These are phyloP conservation scores for Hemiprocne comata DNA, from an alignment of 2,113 vertebrate genomes.

Conservation along the genomic window DNA sequence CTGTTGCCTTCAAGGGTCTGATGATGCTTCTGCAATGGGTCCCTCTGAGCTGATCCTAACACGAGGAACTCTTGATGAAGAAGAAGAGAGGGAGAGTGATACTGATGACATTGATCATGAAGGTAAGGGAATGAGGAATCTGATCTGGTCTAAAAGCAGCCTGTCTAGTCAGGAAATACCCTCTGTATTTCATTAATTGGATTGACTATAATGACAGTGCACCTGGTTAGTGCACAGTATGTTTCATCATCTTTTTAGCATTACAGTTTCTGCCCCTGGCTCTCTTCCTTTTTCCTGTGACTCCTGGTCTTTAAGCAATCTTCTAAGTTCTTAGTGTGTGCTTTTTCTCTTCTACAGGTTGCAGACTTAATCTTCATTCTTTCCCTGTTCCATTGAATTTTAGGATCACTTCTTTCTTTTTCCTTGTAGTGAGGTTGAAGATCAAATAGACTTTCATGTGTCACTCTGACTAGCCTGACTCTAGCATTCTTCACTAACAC, in stretches of 20 bases:
- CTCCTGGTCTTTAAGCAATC: not conserved
- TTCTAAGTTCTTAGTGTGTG: not conserved
- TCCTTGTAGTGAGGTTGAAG: not conserved
- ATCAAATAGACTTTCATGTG: not conserved
- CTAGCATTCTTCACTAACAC: not conserved
- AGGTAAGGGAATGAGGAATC: constrained; percentile 73
- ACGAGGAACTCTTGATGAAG: constrained; percentile 82
- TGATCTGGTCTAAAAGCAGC: not conserved
- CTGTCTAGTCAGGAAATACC: not conserved
- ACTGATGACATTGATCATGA: constrained; percentile 92
- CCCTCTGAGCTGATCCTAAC: constrained; percentile 92
- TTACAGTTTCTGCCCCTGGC: not conserved
- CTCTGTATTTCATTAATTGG: not conserved
- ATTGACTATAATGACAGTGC: not conserved
- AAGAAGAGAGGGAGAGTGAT: constrained; percentile 84
- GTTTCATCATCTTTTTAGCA: not conserved
- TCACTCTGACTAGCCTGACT: not conserved
- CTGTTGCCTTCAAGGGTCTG: constrained; percentile 43
- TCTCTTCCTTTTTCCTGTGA: not conserved
- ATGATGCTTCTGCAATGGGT: constrained; percentile 60
- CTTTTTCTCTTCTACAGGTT: not conserved
- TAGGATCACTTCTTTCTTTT: not conserved
- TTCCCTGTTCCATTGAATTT: not conserved
- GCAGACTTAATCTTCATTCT: not conserved
- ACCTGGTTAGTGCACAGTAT: not conserved